A percentile compares a stretch with the other conserved stretches of the same genome.
Conservation (phyloP, 2,797 vertebrate species). For the Pristis pectinata region DNA sequence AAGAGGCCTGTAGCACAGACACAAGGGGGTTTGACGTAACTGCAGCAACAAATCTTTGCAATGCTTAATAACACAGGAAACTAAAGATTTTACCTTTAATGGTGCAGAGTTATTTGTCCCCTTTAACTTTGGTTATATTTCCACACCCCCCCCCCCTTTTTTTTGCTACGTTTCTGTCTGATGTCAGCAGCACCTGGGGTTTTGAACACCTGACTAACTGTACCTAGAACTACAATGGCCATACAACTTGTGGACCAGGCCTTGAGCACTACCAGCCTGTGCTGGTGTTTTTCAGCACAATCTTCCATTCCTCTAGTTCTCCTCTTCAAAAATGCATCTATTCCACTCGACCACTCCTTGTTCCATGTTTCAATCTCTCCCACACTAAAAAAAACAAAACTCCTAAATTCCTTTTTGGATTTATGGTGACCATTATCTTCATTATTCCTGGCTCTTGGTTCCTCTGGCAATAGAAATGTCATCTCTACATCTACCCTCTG, state of each 20-base stretch:
- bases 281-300: not conserved
- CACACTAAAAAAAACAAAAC: not conserved
- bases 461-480: not conserved
- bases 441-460: not conserved
- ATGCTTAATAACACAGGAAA: not conserved
- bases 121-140: not conserved
- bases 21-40: not conserved
- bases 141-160: too few relatives aligned
- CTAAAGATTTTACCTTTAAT: not conserved
- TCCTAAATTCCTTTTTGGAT: not conserved
- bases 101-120: not conserved
- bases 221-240: not conserved
- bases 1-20: conserved; percentile 18
- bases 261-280: not conserved
- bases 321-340: not conserved
- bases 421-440: not conserved
- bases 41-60: not conserved
- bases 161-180: not conserved
- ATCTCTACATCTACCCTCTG: not conserved
- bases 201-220: not conserved
- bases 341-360: not conserved
- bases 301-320: not conserved
- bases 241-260: not conserved
- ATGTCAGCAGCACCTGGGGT: not conserved
- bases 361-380: not conserved